Evolutionary conservation across 2,888 invertebrate genomes (phyloP).

Genomic region (Caradrina clavipalpis): DNA sequence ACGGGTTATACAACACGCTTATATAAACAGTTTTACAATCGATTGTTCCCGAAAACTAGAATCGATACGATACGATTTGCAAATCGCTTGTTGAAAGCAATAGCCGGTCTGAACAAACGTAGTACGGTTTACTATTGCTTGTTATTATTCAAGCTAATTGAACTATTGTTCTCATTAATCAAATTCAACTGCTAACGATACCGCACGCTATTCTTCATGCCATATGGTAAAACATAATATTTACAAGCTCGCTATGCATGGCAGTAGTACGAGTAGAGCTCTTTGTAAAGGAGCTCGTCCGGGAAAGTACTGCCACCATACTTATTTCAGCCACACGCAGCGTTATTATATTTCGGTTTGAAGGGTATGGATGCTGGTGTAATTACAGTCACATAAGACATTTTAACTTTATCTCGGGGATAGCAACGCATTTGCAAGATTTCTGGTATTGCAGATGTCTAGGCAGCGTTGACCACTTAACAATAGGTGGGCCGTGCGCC

Average conservation of each 20-base stretch:
- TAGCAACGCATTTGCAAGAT: no score
- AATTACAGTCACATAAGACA: no score
- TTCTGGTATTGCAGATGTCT: no score
- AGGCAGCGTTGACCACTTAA: no score
- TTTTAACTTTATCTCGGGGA: no score
- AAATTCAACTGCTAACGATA: not conserved
- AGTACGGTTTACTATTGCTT: slow-evolving; percentile 16
- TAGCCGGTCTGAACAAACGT: slow-evolving; percentile 16
- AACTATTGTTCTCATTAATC: slow-evolving; percentile 30
- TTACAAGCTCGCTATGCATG: not conserved
- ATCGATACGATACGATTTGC: slow-evolving; percentile 17
- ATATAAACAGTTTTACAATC: slow-evolving; percentile 51
- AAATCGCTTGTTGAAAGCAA: slow-evolving; percentile 22
- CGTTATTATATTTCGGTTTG: no score
- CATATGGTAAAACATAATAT: not conserved
- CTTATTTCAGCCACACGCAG: no score
- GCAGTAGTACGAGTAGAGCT: no score
- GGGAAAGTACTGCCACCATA: no score
- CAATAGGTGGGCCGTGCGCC: no score
- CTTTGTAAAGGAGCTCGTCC: no score
- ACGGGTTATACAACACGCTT: slow-evolving; percentile 54
- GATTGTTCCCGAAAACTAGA: slow-evolving; percentile 35
- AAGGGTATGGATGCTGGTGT: no score
- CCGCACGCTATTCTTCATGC: not conserved
- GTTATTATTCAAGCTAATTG: slow-evolving; percentile 36